These are phyloP conservation scores for Brachyalestes nurse DNA, from an alignment of 2,797 vertebrate species.

Conservation along the genomic window DNA sequence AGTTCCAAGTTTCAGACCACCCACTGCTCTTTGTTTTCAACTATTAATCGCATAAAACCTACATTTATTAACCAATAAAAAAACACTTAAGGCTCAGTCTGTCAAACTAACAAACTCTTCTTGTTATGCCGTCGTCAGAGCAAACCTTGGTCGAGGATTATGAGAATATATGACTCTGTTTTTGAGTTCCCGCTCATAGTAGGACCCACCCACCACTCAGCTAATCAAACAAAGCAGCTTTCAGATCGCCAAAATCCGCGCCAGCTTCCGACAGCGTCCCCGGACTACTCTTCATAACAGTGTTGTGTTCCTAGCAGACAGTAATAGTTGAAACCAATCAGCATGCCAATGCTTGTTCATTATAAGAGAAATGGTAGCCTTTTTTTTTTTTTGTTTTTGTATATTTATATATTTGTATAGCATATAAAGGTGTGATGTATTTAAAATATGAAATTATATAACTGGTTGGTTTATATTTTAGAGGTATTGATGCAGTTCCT, in stretches of 20 bases:
- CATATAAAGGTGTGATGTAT: conserved; percentile 75
- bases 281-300: conserved; percentile 20
- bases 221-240: background rate
- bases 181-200: conserved; percentile 44
- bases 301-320: conserved; percentile 52
- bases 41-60: conserved; percentile 47
- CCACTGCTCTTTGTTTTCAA: conserved; percentile 64
- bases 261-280: conserved; percentile 7
- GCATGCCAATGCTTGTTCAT: conserved; percentile 74
- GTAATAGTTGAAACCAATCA: conserved; percentile 66
- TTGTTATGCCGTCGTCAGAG: background rate
- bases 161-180: conserved; percentile 47
- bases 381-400: conserved; percentile 50
- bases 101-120: background rate
- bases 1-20: conserved; percentile 68
- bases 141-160: conserved; percentile 26
- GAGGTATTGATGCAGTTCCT: conserved; percentile 58
- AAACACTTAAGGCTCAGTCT: background rate
- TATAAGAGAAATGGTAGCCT: conserved; percentile 66
- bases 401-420: conserved; percentile 85
- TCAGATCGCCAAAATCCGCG: conserved; percentile 22
- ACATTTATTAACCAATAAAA: background rate
- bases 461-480: conserved; percentile 55
- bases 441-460: conserved; percentile 64
- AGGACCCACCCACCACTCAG: conserved; percentile 10